Evolutionary conservation across 2,888 invertebrate genomes (phyloP).

Genomic region (Muschampia plurimacula): DNA sequence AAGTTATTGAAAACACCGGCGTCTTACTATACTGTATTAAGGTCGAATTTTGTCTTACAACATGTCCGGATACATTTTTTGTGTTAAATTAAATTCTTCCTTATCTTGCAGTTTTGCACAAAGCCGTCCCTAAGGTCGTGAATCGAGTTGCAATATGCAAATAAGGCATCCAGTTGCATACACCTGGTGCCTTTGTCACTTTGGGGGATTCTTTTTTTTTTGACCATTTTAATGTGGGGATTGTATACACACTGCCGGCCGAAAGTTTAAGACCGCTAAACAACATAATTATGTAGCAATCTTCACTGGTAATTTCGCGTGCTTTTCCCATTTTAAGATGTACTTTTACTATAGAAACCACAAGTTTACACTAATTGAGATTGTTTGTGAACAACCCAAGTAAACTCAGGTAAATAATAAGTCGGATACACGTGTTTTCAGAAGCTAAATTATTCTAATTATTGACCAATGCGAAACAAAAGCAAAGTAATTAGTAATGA

Average conservation of each 20-base stretch:
- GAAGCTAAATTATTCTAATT: too few relatives aligned
- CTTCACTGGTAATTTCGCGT: too few relatives aligned
- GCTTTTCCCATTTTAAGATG: too few relatives aligned
- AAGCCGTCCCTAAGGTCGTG: constrained; percentile 12
- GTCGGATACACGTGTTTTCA: too few relatives aligned
- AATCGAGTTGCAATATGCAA: constrained; percentile 26
- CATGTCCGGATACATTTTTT: neutral
- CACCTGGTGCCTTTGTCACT: constrained; percentile 22
- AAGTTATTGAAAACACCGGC: neutral
- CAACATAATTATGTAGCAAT: too few relatives aligned
- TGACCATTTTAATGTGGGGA: neutral
- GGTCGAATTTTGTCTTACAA: neutral
- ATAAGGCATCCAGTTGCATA: constrained; percentile 13
- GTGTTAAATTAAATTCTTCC: neutral
- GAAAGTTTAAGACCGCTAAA: too few relatives aligned
- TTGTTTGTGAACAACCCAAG: too few relatives aligned
- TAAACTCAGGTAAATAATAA: too few relatives aligned
- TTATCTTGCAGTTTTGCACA: constrained; percentile 12
- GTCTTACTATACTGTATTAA: neutral
- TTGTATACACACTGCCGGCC: neutral
- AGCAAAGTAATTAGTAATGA: too few relatives aligned
- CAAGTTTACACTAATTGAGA: too few relatives aligned
- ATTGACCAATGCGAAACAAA: too few relatives aligned
- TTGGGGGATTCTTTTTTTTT: constrained; percentile 7
- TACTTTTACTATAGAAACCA: too few relatives aligned